These are phyloP conservation scores for Spinus olivaceus DNA, from an alignment of 2,797 vertebrate genomes.

Conservation along the genomic window DNA sequence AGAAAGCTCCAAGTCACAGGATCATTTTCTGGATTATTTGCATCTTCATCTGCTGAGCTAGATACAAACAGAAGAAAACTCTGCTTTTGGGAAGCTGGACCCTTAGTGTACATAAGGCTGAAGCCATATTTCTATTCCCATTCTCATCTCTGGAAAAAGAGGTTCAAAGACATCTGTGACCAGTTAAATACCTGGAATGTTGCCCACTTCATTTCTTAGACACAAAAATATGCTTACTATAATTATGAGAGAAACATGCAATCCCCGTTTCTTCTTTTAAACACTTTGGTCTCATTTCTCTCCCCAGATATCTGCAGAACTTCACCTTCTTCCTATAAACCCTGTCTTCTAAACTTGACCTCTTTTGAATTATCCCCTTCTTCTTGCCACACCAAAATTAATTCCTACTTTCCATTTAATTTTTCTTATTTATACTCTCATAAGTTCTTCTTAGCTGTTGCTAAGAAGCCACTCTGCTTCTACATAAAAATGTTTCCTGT, in stretches of 20 bases:
- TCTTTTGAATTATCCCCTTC: not conserved
- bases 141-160: not conserved
- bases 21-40: not conserved
- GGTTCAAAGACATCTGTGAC: not conserved
- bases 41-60: not conserved
- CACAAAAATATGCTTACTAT: not conserved
- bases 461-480: not conserved
- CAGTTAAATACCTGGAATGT: not conserved
- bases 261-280: not conserved
- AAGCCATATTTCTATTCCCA: rapidly evolving
- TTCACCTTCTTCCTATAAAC: not conserved
- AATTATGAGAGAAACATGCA: not conserved
- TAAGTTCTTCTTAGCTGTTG: not conserved
- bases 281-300: not conserved
- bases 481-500: not conserved
- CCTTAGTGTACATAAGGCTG: not conserved
- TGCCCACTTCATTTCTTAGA: not conserved
- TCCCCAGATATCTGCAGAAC: not conserved
- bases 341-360: not conserved
- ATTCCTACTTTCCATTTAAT: not conserved
- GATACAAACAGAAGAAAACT: not conserved
- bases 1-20: not conserved
- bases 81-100: not conserved
- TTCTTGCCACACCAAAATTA: not conserved
- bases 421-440: not conserved